Evolutionary conservation across 2,113 vertebrate genomes (phyloP).

Genomic region (Tachycineta bicolor): DNA sequence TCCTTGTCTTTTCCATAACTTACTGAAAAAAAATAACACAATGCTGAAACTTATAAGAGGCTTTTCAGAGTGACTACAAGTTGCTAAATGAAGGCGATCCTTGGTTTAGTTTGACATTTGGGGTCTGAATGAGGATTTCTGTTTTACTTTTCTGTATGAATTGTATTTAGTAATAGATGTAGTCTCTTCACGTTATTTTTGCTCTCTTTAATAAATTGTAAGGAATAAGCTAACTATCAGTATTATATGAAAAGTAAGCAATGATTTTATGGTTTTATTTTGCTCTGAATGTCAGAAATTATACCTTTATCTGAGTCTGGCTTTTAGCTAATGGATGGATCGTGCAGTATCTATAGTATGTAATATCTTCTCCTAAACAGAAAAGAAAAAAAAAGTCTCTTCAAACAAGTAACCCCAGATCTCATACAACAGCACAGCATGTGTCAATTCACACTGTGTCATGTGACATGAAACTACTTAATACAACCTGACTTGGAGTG

Average conservation of each 20-base stretch:
- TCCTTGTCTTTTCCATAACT: not conserved
- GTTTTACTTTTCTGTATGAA: not conserved
- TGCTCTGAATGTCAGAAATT: not conserved
- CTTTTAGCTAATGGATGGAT: conserved; percentile 21
- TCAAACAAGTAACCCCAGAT: conserved; percentile 67
- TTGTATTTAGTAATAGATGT: not conserved
- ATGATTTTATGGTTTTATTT: conserved; percentile 1
- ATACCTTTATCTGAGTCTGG: not conserved
- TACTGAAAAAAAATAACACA: not conserved
- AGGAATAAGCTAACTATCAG: not conserved
- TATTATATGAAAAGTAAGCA: not conserved
- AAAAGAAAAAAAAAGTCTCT: conserved; percentile 53
- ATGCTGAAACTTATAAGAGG: not conserved
- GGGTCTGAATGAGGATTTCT: not conserved
- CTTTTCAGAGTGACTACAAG: not conserved
- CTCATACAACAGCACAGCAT: conserved; percentile 75
- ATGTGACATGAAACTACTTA: conserved; percentile 73
- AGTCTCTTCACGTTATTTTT: not conserved
- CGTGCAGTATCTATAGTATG: conserved; percentile 21
- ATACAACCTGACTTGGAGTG: conserved; percentile 68
- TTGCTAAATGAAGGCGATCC: not conserved
- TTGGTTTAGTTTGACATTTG: not conserved
- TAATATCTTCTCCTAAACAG: conserved; percentile 49
- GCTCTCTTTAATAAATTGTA: not conserved
- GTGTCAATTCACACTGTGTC: conserved; percentile 72